Evolutionary conservation across 2,888 invertebrate species (phyloP).

Genomic region (Drosophila stalkeri): DNA sequence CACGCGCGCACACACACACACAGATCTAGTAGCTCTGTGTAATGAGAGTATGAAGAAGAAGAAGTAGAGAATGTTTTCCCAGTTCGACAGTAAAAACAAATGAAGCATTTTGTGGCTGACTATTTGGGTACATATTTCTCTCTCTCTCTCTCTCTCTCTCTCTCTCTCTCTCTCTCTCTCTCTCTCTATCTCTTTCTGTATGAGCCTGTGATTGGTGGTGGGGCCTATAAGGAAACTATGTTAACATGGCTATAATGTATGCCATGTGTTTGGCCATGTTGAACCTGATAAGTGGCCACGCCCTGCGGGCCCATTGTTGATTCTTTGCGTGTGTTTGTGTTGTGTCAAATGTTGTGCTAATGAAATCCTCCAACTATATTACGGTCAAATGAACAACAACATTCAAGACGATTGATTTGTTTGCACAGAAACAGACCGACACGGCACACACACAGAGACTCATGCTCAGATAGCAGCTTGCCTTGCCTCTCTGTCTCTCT

Average conservation of each 20-base stretch:
- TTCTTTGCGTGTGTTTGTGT: conserved; percentile 47
- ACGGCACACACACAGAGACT: neutral
- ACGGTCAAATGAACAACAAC: conserved; percentile 75
- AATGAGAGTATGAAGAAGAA: neutral
- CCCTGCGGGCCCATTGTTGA: conserved; percentile 72
- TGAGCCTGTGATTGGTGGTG: conserved; percentile 34
- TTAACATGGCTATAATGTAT: conserved; percentile 73
- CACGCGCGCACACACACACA: conserved; percentile 20
- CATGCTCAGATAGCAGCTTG: conserved; percentile 9
- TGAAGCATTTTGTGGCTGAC: conserved; percentile 70
- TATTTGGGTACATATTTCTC: conserved; percentile 37
- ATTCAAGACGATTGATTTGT: conserved; percentile 71
- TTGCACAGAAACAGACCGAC: conserved; percentile 35
- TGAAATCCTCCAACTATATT: conserved; percentile 71
- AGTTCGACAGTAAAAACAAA: conserved; percentile 73
- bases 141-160: too few species aligned
- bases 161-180: too few species aligned
- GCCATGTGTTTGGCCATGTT: conserved; percentile 55
- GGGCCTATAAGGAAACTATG: conserved; percentile 56
- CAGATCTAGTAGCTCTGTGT: neutral
- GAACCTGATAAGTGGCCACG: conserved; percentile 72
- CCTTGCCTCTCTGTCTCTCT: conserved; percentile 21
- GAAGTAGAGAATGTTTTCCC: conserved; percentile 37
- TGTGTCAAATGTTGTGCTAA: conserved; percentile 81
- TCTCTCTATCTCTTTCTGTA: too few species aligned